phyloP scores from a whole-genome alignment of 1,140 invertebrate genomes.

The Saccostrea cuccullata region DNA sequence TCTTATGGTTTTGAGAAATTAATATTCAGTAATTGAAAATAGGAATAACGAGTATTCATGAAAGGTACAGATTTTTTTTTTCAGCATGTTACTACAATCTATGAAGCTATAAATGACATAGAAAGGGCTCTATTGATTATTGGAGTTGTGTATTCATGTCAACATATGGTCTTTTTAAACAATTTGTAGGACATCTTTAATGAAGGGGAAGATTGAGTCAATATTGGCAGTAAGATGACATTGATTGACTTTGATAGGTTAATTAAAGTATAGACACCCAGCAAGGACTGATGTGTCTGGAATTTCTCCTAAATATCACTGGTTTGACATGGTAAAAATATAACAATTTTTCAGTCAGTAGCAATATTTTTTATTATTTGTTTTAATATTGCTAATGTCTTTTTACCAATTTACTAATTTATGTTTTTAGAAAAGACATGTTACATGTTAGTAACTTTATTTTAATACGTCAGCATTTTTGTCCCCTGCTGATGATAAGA shows the following conservation, averaged over 20 bases:
- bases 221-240: not conserved
- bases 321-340: not conserved
- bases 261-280: not conserved
- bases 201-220: not conserved
- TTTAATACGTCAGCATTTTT: too few species aligned
- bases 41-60: not conserved
- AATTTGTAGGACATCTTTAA: not conserved
- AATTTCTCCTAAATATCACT: not conserved
- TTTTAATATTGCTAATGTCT: too few species aligned
- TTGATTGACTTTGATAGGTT: not conserved
- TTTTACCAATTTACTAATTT: too few species aligned
- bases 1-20: too few species aligned
- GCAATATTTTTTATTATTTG: too few species aligned
- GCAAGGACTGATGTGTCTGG: not conserved
- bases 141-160: not conserved
- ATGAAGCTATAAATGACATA: not conserved
- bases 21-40: too few species aligned
- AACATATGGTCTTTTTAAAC: conserved; percentile 21
- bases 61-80: not conserved
- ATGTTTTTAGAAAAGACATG: too few species aligned
- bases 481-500: too few species aligned
- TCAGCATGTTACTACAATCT: not conserved
- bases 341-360: too few species aligned
- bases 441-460: too few species aligned
- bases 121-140: not conserved